Evolutionary conservation across 1,140 invertebrate species (phyloP), one percentile per base, ranked within the genome.

Genomic region (Drosophila rufa): DNA sequence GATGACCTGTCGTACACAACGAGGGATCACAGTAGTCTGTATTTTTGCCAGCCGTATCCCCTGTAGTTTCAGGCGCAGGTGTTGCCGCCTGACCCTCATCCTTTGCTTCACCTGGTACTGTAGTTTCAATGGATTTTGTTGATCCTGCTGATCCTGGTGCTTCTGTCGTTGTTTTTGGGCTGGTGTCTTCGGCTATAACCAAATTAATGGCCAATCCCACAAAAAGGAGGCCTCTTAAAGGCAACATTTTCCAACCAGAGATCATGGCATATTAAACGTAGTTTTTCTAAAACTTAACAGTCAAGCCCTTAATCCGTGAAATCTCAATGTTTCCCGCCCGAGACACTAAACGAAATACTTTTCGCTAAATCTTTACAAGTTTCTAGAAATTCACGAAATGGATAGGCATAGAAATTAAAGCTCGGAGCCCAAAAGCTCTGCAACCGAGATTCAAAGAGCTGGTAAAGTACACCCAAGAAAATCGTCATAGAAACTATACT

Each of bases 21-120:
- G 64, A 46, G 7, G 33, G 14, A 15, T 67, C 48, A 17, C 67
- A 70, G 50, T 70, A 70, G 14, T 68, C 5, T n/a, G 3, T n/a
- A 27, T 17, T 8, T 48, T 9, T 6, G 33, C 33, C 9, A 33
- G 33, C 9, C 33, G 33, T 25, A 22, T 38, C 5, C 2, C n/a
- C 30, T 25, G n/a, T 19, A 3, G 33, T 8, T 33, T 11, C 33
- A 33, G 8, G 8, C 8, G 33, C 9, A 9, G 33, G 33, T 33
- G 33, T 9, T 33, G 8, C 2, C 33, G 2, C n/a, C 1, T 15
- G 19, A 22, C 5, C 8, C 12, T n/a, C 22, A 17, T 9, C 2
- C 12, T 4, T 9, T n/a, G 17, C 40, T 45, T 19, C 27, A 0
- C 15, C 3, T 3, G 19, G 25, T n/a, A 14, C 3, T 14, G n/a